Evolutionary conservation across 2,113 vertebrate species (phyloP).

Genomic region (Embiotoca jacksoni): DNA sequence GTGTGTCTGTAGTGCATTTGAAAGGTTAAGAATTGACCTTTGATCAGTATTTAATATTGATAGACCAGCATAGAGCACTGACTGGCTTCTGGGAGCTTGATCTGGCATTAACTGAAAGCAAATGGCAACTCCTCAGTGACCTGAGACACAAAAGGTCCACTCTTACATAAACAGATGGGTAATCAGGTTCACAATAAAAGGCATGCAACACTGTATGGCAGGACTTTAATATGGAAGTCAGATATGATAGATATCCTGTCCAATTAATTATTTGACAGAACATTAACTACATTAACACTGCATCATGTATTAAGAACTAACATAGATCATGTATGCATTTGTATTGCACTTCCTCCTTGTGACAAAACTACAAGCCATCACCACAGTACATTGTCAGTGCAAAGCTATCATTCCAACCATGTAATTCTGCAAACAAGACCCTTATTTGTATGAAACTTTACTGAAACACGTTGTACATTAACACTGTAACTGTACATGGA

Average conservation of each 20-base stretch:
- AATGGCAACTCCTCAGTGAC: conserved; percentile 32
- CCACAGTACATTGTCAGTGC: no score
- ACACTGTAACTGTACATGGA: no score
- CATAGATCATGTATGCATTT: neutral
- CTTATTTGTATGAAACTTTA: no score
- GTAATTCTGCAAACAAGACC: no score
- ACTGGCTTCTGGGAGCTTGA: conserved; percentile 19
- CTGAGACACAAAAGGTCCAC: conserved; percentile 24
- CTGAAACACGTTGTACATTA: no score
- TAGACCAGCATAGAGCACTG: conserved; percentile 17
- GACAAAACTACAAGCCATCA: no score
- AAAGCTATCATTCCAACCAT: no score
- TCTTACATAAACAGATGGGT: conserved; percentile 9
- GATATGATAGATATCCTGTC: no score
- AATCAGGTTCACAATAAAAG: conserved; percentile 10
- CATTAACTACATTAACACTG: neutral
- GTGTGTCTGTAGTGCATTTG: neutral
- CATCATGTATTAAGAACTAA: neutral
- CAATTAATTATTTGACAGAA: neutral
- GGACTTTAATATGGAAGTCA: neutral
- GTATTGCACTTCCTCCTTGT: neutral
- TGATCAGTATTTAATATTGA: conserved; percentile 42
- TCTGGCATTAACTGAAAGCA: conserved; percentile 32
- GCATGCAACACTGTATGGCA: neutral
- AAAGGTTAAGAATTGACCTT: conserved; percentile 26